Percentiles rank a stretch among this genome's conserved stretches.
Conservation (phyloP, 2,113 vertebrate species). For the Erpornis zantholeuca region DNA sequence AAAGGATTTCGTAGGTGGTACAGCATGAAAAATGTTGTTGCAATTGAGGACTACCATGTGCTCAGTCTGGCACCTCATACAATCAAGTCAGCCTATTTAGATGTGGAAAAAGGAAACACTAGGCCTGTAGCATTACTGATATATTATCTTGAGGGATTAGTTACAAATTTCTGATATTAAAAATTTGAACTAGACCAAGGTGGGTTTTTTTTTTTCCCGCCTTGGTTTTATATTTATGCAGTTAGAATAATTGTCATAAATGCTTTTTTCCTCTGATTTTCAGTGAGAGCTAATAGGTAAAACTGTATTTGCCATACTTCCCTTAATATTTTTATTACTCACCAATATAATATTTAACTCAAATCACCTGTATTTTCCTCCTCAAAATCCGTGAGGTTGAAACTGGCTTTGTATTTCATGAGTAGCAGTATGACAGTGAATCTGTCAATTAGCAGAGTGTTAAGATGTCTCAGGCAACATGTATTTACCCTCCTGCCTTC, state of each 20-base stretch:
- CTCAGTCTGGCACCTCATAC: not conserved
- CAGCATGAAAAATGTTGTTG: fast-evolving
- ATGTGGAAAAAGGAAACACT: not conserved
- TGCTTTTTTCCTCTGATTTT: not conserved
- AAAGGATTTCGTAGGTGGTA: not conserved
- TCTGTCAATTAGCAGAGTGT: not conserved
- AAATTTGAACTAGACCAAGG: not conserved
- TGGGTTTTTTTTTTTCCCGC: fast-evolving
- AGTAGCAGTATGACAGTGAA: not conserved
- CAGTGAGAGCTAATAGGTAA: not conserved
- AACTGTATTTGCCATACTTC: not conserved
- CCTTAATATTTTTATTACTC: not conserved
- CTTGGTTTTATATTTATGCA: not conserved
- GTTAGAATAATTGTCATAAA: not conserved
- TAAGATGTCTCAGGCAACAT: not conserved
- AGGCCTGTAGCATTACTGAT: not conserved
- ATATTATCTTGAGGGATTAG: not conserved
- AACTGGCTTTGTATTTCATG: not conserved
- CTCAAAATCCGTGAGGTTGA: not conserved
- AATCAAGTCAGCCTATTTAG: not conserved
- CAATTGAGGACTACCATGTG: fast-evolving
- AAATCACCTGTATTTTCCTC: not conserved
- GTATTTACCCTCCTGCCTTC: not conserved
- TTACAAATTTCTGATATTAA: not conserved
- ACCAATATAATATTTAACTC: not conserved